Conservation (phyloP, 37 sponge, comb jelly and placozoan species). For the Beroe forskalii region DNA sequence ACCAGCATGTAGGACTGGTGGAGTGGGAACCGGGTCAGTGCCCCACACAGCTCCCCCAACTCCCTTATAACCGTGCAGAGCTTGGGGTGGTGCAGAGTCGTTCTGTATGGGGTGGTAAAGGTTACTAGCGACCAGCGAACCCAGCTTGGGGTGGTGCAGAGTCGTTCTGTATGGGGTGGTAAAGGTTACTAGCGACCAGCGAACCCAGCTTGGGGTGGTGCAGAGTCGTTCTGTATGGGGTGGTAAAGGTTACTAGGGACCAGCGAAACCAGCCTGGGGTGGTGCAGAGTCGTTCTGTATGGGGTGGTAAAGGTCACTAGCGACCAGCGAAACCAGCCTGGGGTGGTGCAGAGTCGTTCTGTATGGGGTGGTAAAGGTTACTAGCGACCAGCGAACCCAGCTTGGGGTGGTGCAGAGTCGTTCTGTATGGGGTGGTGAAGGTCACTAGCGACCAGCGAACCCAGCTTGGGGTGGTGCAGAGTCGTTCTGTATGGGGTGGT, state of each 20-base stretch:
- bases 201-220: conserved; percentile 25
- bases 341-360: conserved; percentile 15
- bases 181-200: not conserved
- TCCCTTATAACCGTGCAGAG: not conserved
- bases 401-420: conserved; percentile 22
- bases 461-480: conserved; percentile 21
- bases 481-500: not conserved
- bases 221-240: not conserved
- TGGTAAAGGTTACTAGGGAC: not conserved
- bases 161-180: not conserved
- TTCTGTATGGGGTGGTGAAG: conserved; percentile 4
- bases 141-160: conserved; percentile 42
- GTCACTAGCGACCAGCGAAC: not conserved
- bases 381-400: not conserved
- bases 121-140: not conserved
- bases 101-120: not conserved
- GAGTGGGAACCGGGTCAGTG: not conserved
- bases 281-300: not conserved
- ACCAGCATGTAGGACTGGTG: not conserved
- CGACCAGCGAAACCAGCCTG: not conserved
- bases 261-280: not conserved
- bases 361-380: too few relatives aligned
- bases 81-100: conserved; percentile 40
- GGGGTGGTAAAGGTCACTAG: not conserved
- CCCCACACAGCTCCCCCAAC: conserved; percentile 19